Conservation (phyloP, 2,113 vertebrate genomes). For the Nipponia nippon region DNA sequence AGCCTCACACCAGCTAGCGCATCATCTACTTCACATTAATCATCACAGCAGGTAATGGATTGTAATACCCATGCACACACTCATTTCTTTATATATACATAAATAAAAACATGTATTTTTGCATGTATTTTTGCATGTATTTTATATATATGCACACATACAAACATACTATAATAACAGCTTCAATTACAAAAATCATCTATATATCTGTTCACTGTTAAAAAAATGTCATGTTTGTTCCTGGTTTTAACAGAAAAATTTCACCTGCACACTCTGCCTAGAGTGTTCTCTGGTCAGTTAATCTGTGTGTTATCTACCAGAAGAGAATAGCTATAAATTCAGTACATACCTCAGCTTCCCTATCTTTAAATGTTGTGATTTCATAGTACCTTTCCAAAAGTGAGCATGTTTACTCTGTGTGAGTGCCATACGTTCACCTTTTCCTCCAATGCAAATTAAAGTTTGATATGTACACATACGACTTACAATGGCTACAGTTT, state of each 20-base stretch:
- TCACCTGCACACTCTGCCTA: background rate
- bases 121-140: background rate
- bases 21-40: slow-evolving; percentile 21
- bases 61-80: background rate
- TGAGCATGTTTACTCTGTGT: background rate
- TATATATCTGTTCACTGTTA: background rate
- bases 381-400: background rate
- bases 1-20: background rate
- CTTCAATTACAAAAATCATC: background rate
- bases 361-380: background rate
- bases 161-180: background rate
- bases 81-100: background rate
- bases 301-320: background rate
- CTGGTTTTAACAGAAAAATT: background rate
- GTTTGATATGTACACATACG: rapidly evolving
- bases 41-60: slow-evolving; percentile 12
- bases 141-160: background rate
- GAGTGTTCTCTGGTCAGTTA: background rate
- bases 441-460: background rate
- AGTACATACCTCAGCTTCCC: background rate
- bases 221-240: background rate
- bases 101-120: background rate
- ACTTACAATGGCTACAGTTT: background rate
- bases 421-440: background rate
- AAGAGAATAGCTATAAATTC: background rate